Conservation (phyloP, 2,888 invertebrate species). For the Thereva unica region DNA sequence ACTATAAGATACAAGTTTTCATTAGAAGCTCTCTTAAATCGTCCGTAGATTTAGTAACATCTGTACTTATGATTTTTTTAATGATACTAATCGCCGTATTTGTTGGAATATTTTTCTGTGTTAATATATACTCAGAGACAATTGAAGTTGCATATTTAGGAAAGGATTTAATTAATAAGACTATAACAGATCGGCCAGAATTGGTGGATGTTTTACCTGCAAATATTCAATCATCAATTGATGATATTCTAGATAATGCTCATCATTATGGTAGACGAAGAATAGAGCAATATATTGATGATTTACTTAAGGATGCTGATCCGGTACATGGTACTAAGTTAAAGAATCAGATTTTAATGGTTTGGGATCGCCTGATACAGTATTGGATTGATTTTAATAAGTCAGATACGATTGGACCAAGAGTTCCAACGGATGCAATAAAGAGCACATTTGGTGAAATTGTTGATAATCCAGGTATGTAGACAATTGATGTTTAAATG, state of each 20-base stretch:
- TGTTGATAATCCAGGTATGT: slow-evolving; percentile 73
- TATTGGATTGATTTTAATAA: slow-evolving; percentile 81
- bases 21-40: slow-evolving; percentile 69
- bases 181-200: slow-evolving; percentile 87
- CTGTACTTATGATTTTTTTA: slow-evolving; percentile 83
- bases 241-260: slow-evolving; percentile 89
- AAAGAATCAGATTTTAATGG: slow-evolving; percentile 85
- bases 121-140: slow-evolving; percentile 90
- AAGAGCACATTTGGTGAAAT: slow-evolving; percentile 72
- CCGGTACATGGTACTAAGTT: slow-evolving; percentile 78
- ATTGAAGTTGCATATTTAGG: slow-evolving; percentile 88
- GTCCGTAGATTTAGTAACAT: slow-evolving; percentile 84
- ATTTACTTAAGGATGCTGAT: slow-evolving; percentile 79
- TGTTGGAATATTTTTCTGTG: slow-evolving; percentile 71
- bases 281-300: slow-evolving; percentile 82
- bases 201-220: slow-evolving; percentile 77
- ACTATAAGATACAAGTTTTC: slow-evolving; percentile 66
- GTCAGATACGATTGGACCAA: slow-evolving; percentile 66
- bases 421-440: slow-evolving; percentile 73
- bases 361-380: slow-evolving; percentile 94
- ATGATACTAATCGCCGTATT: slow-evolving; percentile 78
- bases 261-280: slow-evolving; percentile 91
- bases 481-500: neutral
- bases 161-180: slow-evolving; percentile 85
- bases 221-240: slow-evolving; percentile 67